Base-by-base conservation (phyloP, 92 coral and sea anemone species). In the Parazoanthus swiftii region DNA sequence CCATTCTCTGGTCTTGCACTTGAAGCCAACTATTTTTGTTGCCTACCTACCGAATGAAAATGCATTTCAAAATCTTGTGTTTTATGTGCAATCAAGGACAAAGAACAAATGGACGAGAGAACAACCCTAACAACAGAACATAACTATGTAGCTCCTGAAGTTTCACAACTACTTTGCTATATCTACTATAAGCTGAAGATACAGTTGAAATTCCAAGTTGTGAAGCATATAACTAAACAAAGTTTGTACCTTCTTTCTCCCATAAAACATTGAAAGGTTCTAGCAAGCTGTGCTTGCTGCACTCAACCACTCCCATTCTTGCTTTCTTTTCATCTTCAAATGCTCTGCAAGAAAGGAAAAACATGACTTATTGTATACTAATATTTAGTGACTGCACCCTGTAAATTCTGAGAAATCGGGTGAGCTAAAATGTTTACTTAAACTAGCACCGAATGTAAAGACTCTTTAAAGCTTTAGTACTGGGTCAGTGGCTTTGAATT, bases 201-300 rank as follows among this genome's bases (percentile, higher is more conserved):
- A 63, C 26, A 63, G n/a, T 63, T 63, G 70, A 63, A 63, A 63
- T 63, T 3, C 70, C 1, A 23, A 63, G n/a, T 63, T 20, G 66
- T 58, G 66, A 58, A 58, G 20, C 66, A 58, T 1, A 20, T 58
- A 1, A 58, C 66, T 14, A 20, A 23, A n/a, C 1, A 54, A 50
- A 54, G 54, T 6, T 23, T 43, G 23, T 85, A 96, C 99, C 99
- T 91, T 95, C 98, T 76, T 96, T 96, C 71, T 96, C 99, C 98
- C 99, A 96, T 29, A 96, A 88, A 23, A 96, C 98, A 88, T 95
- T 96, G 86, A 95, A 96, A 9, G 99, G 99, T 87, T 96, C 99
- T 80, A 96, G 76, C 21, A 96, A 94, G 39, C 88, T 83, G 72
- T 96, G 99, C 46, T 95, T 95, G 29, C 84, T 90, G 36, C 99